Percentiles rank a stretch among this genome's conserved stretches.
These are phyloP conservation scores for Mastigias papua DNA, from an alignment of 30 jellyfish, hydroid and myxozoan genomes.

Conservation along the genomic window DNA sequence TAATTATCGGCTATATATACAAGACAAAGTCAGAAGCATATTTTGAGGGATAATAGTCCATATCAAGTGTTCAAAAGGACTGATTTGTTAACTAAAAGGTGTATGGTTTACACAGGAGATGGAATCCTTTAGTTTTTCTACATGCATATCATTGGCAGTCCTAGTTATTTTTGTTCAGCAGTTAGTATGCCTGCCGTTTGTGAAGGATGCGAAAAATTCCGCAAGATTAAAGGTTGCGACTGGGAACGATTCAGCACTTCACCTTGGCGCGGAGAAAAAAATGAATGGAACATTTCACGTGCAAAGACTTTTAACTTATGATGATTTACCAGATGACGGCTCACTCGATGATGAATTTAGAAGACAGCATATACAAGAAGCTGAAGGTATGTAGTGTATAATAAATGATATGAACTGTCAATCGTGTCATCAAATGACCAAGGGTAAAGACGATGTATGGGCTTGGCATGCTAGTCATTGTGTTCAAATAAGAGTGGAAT, in stretches of 20 bases:
- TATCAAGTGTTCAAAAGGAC: not conserved
- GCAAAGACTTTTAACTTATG: slow-evolving; percentile 32
- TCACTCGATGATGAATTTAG: slow-evolving; percentile 46
- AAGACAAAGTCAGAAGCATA: not conserved
- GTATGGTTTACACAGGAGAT: not conserved
- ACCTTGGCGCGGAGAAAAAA: slow-evolving; percentile 4
- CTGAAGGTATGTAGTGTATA: slow-evolving; percentile 11
- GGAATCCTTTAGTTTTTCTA: not conserved
- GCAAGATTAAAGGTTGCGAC: not conserved
- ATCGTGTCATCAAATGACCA: not conserved
- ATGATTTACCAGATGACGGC: slow-evolving; percentile 73
- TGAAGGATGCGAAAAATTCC: slow-evolving; percentile 44
- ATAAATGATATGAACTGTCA: not conserved
- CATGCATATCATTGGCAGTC: not conserved
- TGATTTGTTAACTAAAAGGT: not conserved
- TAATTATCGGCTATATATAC: not conserved
- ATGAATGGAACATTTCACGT: not conserved
- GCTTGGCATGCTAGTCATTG: slow-evolving; percentile 20
- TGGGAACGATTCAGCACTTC: not conserved
- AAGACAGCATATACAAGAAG: slow-evolving; percentile 11
- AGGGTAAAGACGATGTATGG: slow-evolving; percentile 18
- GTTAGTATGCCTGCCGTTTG: slow-evolving; percentile 37
- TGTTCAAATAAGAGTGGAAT: slow-evolving; percentile 16
- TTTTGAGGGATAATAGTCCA: not conserved
- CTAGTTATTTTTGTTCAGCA: slow-evolving; percentile 23